Conservation (phyloP, 1,140 invertebrate genomes). For the Drosophila miranda region DNA sequence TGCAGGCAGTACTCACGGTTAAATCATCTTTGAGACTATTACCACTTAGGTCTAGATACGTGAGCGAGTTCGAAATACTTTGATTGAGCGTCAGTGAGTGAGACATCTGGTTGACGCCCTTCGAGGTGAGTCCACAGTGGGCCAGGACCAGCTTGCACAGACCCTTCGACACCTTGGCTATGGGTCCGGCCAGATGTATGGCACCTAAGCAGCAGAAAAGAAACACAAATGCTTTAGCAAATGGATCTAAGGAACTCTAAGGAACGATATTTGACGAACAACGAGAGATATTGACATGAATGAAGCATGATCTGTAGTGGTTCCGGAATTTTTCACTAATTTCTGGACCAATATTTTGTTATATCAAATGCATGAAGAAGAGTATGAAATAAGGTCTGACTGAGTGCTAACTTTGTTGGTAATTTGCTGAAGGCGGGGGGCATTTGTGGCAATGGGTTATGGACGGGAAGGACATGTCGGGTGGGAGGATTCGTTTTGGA, state of each 20-base stretch:
- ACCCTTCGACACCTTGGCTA: constrained; percentile 90
- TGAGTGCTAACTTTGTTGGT: constrained; percentile 14
- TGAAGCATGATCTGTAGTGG: constrained; percentile 28
- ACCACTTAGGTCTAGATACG: constrained; percentile 90
- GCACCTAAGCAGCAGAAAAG: constrained; percentile 84
- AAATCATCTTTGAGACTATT: constrained; percentile 96
- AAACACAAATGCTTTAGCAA: background rate
- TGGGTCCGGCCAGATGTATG: constrained; percentile 88
- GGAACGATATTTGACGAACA: background rate
- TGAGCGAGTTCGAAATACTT: constrained; percentile 88
- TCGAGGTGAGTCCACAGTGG: constrained; percentile 93
- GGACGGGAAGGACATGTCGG: background rate
- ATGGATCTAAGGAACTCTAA: background rate
- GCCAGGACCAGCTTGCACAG: constrained; percentile 91
- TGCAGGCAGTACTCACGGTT: constrained; percentile 86
- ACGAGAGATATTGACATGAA: constrained; percentile 19
- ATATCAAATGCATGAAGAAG: constrained; percentile 13
- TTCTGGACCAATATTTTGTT: constrained; percentile 7
- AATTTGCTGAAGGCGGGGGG: constrained; percentile 1
- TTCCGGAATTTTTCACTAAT: constrained; percentile 1
- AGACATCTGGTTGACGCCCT: constrained; percentile 93
- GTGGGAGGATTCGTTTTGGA: background rate
- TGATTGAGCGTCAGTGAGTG: constrained; percentile 91
- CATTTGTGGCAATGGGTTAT: background rate
- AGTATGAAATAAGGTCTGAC: constrained; percentile 17